Evolutionary conservation across 35 echinoderm and acorn worm species (phyloP).

Genomic region (Chiridota heheva): DNA sequence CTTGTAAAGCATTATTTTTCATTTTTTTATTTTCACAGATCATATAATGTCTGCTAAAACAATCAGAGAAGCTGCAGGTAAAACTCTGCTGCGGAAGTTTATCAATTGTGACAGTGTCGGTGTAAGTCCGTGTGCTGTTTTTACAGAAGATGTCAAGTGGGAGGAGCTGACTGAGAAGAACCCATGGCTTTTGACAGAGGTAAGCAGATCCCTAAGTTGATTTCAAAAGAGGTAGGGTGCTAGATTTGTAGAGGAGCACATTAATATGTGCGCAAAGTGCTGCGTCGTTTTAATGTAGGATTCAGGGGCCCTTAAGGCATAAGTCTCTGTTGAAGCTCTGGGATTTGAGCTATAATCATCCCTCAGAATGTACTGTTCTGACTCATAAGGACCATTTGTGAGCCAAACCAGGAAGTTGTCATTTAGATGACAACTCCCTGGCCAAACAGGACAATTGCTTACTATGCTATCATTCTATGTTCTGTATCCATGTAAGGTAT

Average conservation of each 20-base stretch:
- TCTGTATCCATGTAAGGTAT: no score
- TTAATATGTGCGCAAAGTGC: background rate
- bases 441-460: no score
- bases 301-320: background rate
- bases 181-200: conserved; percentile 95
- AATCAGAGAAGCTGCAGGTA: conserved; percentile 85
- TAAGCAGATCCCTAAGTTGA: conserved; percentile 5
- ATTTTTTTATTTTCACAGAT: background rate
- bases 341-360: background rate
- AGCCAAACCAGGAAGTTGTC: no score
- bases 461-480: no score
- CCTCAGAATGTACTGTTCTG: background rate
- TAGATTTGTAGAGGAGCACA: background rate
- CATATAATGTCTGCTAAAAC: conserved; percentile 94
- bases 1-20: no score
- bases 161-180: conserved; percentile 54
- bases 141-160: conserved; percentile 78
- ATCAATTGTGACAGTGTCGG: conserved; percentile 49
- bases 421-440: no score
- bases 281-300: background rate
- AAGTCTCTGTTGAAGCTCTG: background rate
- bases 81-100: conserved; percentile 63
- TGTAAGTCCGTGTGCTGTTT: conserved; percentile 61
- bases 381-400: no score
- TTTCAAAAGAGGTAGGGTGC: background rate